Evolutionary conservation across 2,888 invertebrate genomes (phyloP).

Genomic region (Subacronicta megacephala): DNA sequence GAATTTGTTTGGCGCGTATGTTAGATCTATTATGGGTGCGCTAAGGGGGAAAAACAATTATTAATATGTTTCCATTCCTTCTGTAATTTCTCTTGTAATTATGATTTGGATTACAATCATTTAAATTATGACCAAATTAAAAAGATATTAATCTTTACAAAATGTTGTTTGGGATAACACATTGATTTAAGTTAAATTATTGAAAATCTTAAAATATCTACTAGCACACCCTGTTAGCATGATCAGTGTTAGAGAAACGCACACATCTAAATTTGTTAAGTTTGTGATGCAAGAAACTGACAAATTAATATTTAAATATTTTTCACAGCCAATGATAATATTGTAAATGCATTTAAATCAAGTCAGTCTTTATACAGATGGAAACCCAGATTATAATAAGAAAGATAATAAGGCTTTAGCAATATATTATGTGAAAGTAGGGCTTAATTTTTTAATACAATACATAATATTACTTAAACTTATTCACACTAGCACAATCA

Average conservation of each 20-base stretch:
- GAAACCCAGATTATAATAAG: constrained; percentile 49
- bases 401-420: constrained; percentile 48
- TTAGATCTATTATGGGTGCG: constrained; percentile 85
- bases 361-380: constrained; percentile 49
- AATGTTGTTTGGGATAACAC: too few relatives aligned
- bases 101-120: neutral
- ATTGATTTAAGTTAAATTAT: neutral
- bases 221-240: constrained; percentile 81
- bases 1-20: constrained; percentile 83
- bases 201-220: constrained; percentile 38
- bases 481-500: constrained; percentile 73
- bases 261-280: constrained; percentile 53
- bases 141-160: neutral
- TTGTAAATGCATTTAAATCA: constrained; percentile 23
- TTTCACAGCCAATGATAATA: constrained; percentile 52
- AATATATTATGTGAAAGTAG: constrained; percentile 61
- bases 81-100: constrained; percentile 1
- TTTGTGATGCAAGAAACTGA: constrained; percentile 38
- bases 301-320: constrained; percentile 39
- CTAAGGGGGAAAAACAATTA: constrained; percentile 78
- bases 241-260: constrained; percentile 59
- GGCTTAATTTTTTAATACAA: constrained; percentile 62
- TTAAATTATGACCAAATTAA: neutral
- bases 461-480: constrained; percentile 74
- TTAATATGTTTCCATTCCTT: constrained; percentile 36